These are phyloP conservation scores for Lysiphlebus fabarum DNA, from an alignment of 1,140 invertebrate species.

Conservation along the genomic window DNA sequence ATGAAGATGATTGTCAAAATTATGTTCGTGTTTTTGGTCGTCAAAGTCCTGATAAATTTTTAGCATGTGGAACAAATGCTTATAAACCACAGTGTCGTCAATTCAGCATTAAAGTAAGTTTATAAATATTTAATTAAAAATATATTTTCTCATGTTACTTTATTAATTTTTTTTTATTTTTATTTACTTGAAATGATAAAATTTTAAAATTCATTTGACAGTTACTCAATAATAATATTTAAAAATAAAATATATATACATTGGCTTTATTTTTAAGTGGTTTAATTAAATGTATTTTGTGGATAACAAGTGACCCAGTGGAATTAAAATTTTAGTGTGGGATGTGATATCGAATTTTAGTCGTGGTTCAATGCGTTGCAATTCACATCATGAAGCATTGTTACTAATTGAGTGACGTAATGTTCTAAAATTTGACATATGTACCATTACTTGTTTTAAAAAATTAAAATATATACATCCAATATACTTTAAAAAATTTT, in stretches of 20 bases:
- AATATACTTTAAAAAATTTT: too few species aligned
- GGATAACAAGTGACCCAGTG: neutral
- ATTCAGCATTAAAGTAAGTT: slow-evolving; percentile 63
- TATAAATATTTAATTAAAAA: too few species aligned
- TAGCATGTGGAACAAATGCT: slow-evolving; percentile 95
- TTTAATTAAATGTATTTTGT: too few species aligned
- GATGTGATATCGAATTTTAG: slow-evolving; percentile 13
- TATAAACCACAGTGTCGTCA: slow-evolving; percentile 90
- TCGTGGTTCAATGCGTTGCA: slow-evolving; percentile 7
- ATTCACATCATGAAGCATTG: slow-evolving; percentile 12
- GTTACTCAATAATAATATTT: too few species aligned
- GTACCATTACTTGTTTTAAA: neutral
- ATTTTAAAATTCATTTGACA: too few species aligned
- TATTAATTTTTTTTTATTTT: too few species aligned
- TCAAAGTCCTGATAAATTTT: slow-evolving; percentile 67
- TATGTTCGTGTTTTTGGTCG: slow-evolving; percentile 86
- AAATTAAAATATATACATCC: too few species aligned
- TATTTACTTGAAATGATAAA: too few species aligned
- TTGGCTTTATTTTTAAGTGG: too few species aligned
- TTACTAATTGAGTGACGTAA: slow-evolving; percentile 14
- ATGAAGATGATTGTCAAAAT: slow-evolving; percentile 89
- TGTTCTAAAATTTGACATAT: too few species aligned
- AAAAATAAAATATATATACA: too few species aligned
- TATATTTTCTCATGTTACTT: too few species aligned
- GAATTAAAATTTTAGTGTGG: slow-evolving; percentile 14